Evolutionary conservation across 2,888 invertebrate genomes (phyloP).

Genomic region (Zygothrica quintamaculata): DNA sequence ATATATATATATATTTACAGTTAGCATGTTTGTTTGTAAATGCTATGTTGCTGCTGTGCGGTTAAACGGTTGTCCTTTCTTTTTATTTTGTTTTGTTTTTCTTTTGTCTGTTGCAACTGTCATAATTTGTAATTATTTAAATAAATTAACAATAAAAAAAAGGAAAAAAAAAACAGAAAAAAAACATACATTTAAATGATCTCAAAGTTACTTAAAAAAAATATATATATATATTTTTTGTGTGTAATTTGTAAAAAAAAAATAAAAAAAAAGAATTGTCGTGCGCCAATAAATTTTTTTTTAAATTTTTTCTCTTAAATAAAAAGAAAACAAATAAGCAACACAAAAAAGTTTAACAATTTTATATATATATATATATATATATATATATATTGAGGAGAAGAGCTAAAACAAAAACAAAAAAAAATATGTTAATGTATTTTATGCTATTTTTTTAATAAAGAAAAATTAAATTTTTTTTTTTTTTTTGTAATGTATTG

Average conservation of each 20-base stretch:
- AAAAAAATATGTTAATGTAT: constrained; percentile 15
- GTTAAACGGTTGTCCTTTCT: neutral
- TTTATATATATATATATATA: too few species aligned
- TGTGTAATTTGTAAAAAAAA: constrained; percentile 72
- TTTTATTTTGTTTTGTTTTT: too few species aligned
- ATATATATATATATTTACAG: neutral
- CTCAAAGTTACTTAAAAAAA: constrained; percentile 80
- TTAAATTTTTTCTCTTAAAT: constrained; percentile 12
- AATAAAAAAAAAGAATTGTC: too few species aligned
- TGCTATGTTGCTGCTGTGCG: neutral
- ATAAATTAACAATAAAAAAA: constrained; percentile 46
- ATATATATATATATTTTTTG: constrained; percentile 72
- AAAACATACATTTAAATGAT: constrained; percentile 77
- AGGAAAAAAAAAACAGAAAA: constrained; percentile 10
- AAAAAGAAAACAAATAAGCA: too few species aligned
- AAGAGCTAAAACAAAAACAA: constrained; percentile 28
- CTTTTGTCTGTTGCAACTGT: constrained; percentile 13
- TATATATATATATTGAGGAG: constrained; percentile 2
- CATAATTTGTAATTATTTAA: constrained; percentile 48
- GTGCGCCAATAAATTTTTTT: too few species aligned
- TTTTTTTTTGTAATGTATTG: constrained; percentile 51
- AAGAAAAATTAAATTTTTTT: constrained; percentile 51
- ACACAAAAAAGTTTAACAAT: too few species aligned
- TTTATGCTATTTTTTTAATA: constrained; percentile 39
- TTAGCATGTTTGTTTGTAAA: neutral